Evolutionary conservation across 2,888 invertebrate genomes (phyloP).

Genomic region (Drosophila ezoana): DNA sequence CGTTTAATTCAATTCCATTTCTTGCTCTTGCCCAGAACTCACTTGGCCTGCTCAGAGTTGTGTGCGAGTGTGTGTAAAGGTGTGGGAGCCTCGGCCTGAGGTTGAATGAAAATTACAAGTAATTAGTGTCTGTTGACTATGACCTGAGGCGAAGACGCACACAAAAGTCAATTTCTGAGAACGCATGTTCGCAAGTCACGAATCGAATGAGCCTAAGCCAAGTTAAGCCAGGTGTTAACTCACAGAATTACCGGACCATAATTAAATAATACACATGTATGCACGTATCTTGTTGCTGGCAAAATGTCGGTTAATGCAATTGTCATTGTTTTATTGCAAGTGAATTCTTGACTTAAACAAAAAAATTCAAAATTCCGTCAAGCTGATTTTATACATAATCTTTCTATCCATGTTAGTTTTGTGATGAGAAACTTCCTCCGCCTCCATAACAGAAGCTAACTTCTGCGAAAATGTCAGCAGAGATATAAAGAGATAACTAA

Average conservation of each 20-base stretch:
- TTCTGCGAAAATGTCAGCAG: too few species aligned
- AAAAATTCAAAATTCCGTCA: neutral
- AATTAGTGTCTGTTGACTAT: conserved; percentile 9
- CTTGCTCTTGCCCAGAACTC: neutral
- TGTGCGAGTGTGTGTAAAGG: neutral
- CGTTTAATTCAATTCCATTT: conserved; percentile 28
- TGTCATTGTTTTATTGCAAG: neutral
- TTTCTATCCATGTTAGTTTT: too few species aligned
- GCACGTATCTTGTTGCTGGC: neutral
- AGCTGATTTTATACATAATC: too few species aligned
- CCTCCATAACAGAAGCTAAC: too few species aligned
- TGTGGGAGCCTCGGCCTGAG: too few species aligned
- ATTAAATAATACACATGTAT: neutral
- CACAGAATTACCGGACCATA: neutral
- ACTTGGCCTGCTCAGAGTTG: neutral
- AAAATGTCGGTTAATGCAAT: neutral
- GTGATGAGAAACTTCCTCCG: too few species aligned
- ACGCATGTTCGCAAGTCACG: neutral
- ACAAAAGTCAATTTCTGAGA: neutral
- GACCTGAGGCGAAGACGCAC: neutral
- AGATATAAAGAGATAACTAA: too few species aligned
- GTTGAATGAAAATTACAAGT: conserved; percentile 16
- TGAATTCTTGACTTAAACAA: neutral
- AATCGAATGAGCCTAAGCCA: neutral
- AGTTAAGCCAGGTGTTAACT: conserved; percentile 7